Base-by-base conservation (phyloP, 2,797 vertebrate genomes). In the Myotis pilosus region DNA sequence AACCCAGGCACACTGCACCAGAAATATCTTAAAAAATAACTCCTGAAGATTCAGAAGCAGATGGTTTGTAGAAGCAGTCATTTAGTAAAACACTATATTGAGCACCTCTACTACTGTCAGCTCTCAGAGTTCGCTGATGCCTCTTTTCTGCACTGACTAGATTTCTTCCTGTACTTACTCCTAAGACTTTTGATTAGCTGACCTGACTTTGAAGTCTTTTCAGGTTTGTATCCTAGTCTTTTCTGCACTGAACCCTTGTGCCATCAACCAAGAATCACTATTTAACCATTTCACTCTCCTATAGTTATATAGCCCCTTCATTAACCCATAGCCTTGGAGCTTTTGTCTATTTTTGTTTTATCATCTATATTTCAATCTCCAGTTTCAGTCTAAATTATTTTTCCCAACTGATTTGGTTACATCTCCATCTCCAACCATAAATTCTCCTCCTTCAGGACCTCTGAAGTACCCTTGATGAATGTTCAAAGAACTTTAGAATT, bases 351-450 rank as follows among this genome's bases (percentile, higher is more conserved):
- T 66, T 41, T 92, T 75, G 23, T 22, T 87, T 87, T 84, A 51
- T 85, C 8, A 57, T 68, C 71, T 64, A 22, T 82, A 91, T 33
- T 78, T 91, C 53, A 86, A 62, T 60, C 23, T 89, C 19, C 80
- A 82, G 30, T 78, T 84, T 33, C 80, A 69, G 30, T 69, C 33
- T 49, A 87, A 89, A 38, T 95, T 62, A 75, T 51, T 93, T 86
- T 89, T 87, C 25, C 13, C 25, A 10, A 87, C 41, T 89, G 10
- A 33, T 84, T 94, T 64, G n/a, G 25, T 5, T 28, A 28, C 55
- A 9, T 53, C 3, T 80, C 71, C 55, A 9, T 47, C 3, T 80
- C 71, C 44, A 87, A 60, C 20, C 53, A 53, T 66, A 94, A 47
- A 79, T 83, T 88, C 11, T 91, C 28, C 38, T 68, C 33, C 28